Percentiles rank a stretch among this genome's conserved stretches.
phyloP scores from a whole-genome alignment of 2,113 vertebrate species.

The Eurypyga helias region DNA sequence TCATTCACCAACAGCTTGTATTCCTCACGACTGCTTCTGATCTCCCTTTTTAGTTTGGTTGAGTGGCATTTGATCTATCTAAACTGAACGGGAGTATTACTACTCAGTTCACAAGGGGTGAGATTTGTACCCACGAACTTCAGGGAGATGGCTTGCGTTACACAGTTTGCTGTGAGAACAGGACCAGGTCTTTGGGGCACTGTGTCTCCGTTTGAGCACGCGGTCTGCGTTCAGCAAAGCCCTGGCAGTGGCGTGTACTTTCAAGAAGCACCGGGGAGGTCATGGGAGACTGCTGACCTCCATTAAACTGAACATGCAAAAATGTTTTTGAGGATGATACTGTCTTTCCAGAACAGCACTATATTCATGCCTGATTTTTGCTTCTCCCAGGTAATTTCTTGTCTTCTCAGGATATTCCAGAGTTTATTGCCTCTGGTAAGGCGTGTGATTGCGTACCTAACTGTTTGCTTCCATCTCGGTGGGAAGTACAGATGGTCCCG shows the following conservation, averaged over 20 bases:
- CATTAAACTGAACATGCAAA: neutral
- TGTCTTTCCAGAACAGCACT: neutral
- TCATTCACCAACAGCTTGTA: neutral
- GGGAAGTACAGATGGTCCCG: neutral
- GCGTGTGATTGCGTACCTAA: neutral
- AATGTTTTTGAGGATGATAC: neutral
- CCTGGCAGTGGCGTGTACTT: neutral
- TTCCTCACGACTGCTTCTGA: neutral
- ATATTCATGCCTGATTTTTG: neutral
- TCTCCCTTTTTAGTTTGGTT: neutral
- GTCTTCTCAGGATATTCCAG: neutral
- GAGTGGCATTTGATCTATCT: neutral
- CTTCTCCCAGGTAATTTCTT: neutral
- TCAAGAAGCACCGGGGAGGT: neutral
- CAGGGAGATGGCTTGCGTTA: neutral
- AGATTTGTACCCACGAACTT: neutral
- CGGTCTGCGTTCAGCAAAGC: neutral
- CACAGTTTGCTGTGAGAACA: neutral
- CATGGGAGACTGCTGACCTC: neutral
- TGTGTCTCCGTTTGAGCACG: neutral
- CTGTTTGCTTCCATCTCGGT: neutral
- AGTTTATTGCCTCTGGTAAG: neutral
- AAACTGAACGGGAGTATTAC: neutral
- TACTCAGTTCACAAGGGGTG: neutral
- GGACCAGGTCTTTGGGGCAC: neutral